phyloP scores from a whole-genome alignment of 1,140 invertebrate genomes.

The Steinernema feltiae region DNA sequence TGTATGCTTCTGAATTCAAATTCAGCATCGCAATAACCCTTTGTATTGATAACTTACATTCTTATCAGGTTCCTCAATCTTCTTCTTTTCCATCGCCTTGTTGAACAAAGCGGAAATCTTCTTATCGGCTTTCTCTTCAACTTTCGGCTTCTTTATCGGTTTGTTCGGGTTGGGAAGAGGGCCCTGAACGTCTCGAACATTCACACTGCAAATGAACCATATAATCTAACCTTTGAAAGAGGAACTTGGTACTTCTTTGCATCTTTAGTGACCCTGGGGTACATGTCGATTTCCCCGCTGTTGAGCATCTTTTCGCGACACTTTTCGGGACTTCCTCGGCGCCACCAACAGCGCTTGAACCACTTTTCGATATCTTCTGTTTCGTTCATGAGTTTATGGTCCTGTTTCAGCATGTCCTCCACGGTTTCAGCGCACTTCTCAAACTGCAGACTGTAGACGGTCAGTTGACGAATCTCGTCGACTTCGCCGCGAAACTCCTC shows the following conservation, averaged over 20 bases:
- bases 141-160: background rate
- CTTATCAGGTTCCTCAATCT: background rate
- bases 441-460: background rate
- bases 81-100: background rate
- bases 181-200: background rate
- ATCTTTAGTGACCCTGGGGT: background rate
- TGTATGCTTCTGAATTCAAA: background rate
- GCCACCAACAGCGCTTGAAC: background rate
- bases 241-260: too few species aligned
- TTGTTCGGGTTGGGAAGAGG: background rate
- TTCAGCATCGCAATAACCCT: background rate
- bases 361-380: background rate
- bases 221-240: too few species aligned
- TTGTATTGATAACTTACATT: background rate
- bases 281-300: background rate
- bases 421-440: background rate
- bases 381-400: background rate
- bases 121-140: background rate
- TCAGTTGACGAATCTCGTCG: background rate
- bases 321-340: background rate
- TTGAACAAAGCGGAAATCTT: background rate
- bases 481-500: background rate
- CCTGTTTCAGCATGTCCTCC: background rate
- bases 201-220: too few species aligned
- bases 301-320: background rate